Evolutionary conservation across 2,888 invertebrate genomes (phyloP), one percentile per base, ranked within the genome.

Genomic region (Noctua fimbriata): DNA sequence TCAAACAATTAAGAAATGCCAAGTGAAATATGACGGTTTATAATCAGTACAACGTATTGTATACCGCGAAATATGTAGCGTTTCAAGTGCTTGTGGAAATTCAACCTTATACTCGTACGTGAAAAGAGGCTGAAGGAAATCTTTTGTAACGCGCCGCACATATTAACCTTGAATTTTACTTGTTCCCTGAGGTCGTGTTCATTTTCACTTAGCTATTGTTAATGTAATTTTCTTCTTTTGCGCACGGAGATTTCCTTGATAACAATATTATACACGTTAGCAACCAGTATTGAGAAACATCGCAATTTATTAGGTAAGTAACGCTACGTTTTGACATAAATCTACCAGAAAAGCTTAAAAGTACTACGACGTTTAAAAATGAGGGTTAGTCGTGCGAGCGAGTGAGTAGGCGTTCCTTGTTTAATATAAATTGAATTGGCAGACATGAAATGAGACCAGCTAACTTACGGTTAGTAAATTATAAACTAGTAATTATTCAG

Each of bases 381-480:
- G 78, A 86, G 78, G 67, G 66, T 87, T 80, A 83, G 79, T 70
- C 63, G 84, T 82, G 87, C 78, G 78, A 67, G 60, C 78, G 81
- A 83, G 73, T 78, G 83, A 84, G 88, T 84, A 86, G 79, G 82
- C 84, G 88, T 80, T 76, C 71, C 79, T 83, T 79, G 72, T 84
- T 83, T 70, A 78, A 80, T 85, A 79, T 81, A 76, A 87, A 88
- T 86, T 69, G 78, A 88, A 85, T 83, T 78, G 78, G 82, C 84
- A 86, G 84, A 88, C 82, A 82, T 88, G 83, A 86, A 84, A 86
- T 88, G 88, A 86, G 86, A 84, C 82, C 88, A 89, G 84, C 81
- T 85, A 87, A 85, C 77, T 85, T 84, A 84, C 76, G 83, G 89
- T 89, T 89, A 89, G 89, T 89, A 84, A 81, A 88, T 89, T 77